Evolutionary conservation across 2,113 vertebrate genomes (phyloP), one percentile per base, ranked within the genome.

Genomic region (Chlorodrepanis virens): DNA sequence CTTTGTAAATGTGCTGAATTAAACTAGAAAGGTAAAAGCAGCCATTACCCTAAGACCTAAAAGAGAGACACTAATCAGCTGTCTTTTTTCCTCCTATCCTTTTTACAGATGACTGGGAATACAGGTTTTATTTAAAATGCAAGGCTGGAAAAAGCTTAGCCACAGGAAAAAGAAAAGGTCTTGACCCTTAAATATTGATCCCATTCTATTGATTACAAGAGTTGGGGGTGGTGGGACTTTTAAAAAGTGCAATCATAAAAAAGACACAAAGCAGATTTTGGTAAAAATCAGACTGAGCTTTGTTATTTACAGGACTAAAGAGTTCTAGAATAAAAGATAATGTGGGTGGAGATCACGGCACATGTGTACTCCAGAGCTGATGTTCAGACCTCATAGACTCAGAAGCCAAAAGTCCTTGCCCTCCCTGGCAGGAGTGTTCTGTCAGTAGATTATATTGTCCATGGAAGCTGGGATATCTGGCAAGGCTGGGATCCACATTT

Each of bases 1-100:
- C 89, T 97, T 97, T 96, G 92, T 96, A 95, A 97, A 98, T 97
- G 95, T 94, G 92, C 92, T 94, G 93, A 96, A 92, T 97, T 95
- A 95, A 97, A 96, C 78, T 74, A 90, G 87, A 97, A 97, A 97
- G 93, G 96, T 96, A 97, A 97, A 97, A 97, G 95, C 91, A 91
- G 84, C 90, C 74, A 90, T 96, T 92, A 89, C 88, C 90, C 93
- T 87, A 72, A 96, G 97, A 94, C 87, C 95, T 94, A 65, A 88
- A 96, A 94, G 92, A 90, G 87, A 96, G 37, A 94, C 91, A 89
- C 95, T 89, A 71, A 96, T 96, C 84, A 76, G 71, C 37, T 89
- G 69, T 67, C 72, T 95, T 93, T 90, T 80, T 74, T 74, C 44
- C 49, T 94, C 64, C 80, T 90, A 89, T 83, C 88, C 31, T 93